Conservation (phyloP, 2,797 vertebrate species). For the Melanogrammus aeglefinus region DNA sequence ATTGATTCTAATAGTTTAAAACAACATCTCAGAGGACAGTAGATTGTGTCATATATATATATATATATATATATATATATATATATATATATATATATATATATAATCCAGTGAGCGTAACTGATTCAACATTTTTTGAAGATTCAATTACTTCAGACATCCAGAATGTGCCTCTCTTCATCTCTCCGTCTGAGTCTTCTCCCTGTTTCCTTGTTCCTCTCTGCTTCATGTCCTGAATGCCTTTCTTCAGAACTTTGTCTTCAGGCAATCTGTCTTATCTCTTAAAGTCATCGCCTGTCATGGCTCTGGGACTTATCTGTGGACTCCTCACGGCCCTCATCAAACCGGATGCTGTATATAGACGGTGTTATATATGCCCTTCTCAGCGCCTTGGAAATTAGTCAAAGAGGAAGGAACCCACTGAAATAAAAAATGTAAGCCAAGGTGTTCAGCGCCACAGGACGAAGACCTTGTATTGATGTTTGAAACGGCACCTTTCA, state of each 20-base stretch:
- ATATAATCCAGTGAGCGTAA: too few relatives aligned
- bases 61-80: too few relatives aligned
- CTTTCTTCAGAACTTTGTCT: conserved; percentile 1
- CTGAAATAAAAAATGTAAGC: conserved; percentile 11
- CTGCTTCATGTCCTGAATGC: background rate
- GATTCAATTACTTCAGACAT: background rate
- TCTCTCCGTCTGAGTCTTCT: background rate
- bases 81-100: too few relatives aligned
- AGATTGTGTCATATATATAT: too few relatives aligned
- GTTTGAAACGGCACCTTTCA: background rate
- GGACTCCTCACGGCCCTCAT: background rate
- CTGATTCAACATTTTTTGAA: background rate
- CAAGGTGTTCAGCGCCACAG: background rate
- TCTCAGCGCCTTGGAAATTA: background rate
- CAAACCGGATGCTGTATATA: background rate
- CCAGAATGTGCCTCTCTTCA: background rate
- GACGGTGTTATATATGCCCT: background rate
- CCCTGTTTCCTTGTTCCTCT: conserved; percentile 11
- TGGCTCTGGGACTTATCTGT: background rate
- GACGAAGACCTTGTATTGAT: background rate
- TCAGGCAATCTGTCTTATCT: background rate
- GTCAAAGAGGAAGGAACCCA: conserved; percentile 13
- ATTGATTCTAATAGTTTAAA: too few relatives aligned
- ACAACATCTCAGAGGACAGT: too few relatives aligned
- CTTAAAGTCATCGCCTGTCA: background rate